Conservation (phyloP, 2,797 vertebrate genomes). For the Leuciscus waleckii region DNA sequence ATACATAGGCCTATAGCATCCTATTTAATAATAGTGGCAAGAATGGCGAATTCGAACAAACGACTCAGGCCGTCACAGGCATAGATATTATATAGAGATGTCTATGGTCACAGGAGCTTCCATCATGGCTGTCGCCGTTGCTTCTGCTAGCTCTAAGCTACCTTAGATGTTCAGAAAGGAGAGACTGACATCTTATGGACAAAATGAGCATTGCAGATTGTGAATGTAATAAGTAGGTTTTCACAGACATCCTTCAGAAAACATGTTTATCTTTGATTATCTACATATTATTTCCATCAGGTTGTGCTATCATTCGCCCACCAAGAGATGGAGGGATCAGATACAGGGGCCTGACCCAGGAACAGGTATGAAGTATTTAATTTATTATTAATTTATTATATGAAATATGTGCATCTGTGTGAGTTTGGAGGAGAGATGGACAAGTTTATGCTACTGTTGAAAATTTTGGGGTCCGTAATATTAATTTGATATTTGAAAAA, state of each 20-base stretch:
- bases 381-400: neutral
- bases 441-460: neutral
- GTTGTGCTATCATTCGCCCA: constrained; percentile 87
- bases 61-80: neutral
- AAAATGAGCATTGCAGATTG: neutral
- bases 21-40: constrained; percentile 33
- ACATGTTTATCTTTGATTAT: neutral
- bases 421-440: neutral
- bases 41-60: constrained; percentile 8
- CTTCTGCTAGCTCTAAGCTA: neutral
- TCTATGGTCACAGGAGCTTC: neutral
- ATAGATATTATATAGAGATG: too few relatives aligned
- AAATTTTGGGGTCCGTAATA: neutral
- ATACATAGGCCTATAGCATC: constrained; percentile 2
- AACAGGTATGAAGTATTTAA: constrained; percentile 70
- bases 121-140: constrained; percentile 29
- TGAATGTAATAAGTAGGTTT: neutral
- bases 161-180: constrained; percentile 3
- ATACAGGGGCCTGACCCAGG: constrained; percentile 87
- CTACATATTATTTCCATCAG: constrained; percentile 64
- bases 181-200: constrained; percentile 41
- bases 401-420: neutral
- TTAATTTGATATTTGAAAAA: neutral
- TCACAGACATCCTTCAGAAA: neutral
- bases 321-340: constrained; percentile 90